Conservation (phyloP, 2,888 invertebrate genomes). For the Trichacis sp. region DNA sequence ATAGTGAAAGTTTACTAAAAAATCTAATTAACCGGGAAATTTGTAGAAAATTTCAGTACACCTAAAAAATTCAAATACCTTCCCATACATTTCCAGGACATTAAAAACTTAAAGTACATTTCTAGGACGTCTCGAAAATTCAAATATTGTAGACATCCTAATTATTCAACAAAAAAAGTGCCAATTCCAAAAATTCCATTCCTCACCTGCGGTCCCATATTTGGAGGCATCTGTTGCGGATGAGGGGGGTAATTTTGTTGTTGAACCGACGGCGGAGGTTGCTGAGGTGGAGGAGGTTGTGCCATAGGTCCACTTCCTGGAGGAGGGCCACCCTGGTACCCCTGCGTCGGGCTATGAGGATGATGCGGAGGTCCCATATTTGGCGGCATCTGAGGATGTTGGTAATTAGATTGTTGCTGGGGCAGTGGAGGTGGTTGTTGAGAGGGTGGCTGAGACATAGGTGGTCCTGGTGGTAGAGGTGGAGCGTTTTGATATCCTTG, state of each 20-base stretch:
- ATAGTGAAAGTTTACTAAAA: too few species aligned
- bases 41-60: background rate
- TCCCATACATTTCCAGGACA: too few species aligned
- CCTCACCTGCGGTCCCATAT: slow-evolving; percentile 61
- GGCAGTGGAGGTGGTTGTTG: slow-evolving; percentile 73
- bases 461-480: slow-evolving; percentile 45
- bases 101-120: too few species aligned
- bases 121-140: too few species aligned
- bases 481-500: slow-evolving; percentile 51
- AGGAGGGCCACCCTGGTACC: slow-evolving; percentile 53
- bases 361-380: slow-evolving; percentile 69
- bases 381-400: slow-evolving; percentile 81
- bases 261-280: slow-evolving; percentile 52
- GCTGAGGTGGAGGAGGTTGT: slow-evolving; percentile 56
- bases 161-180: too few species aligned
- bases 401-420: slow-evolving; percentile 85
- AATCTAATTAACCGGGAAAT: too few species aligned
- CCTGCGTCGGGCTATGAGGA: slow-evolving; percentile 64
- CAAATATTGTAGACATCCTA: too few species aligned
- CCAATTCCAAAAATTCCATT: background rate
- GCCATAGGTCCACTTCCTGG: slow-evolving; percentile 49
- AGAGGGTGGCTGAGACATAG: slow-evolving; percentile 45
- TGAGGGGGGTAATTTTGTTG: slow-evolving; percentile 62
- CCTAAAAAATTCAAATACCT: background rate
- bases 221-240: slow-evolving; percentile 62